Conservation (phyloP, 1,140 invertebrate species). For the Ylistrum balloti region DNA sequence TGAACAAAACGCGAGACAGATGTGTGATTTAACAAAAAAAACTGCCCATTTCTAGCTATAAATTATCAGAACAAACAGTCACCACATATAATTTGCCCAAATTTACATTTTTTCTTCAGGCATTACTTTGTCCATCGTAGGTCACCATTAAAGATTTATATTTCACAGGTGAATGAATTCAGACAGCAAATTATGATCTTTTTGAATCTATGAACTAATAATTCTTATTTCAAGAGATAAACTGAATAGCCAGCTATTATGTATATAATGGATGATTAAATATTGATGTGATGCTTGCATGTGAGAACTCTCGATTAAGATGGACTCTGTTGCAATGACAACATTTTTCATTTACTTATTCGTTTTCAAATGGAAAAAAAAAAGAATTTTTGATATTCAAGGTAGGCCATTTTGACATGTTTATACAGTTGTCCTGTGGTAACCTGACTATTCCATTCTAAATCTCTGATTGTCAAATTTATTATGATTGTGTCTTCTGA, state of each 20-base stretch:
- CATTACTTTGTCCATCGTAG: background rate
- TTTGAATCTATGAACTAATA: background rate
- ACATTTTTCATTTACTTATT: background rate
- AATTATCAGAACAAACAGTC: conserved; percentile 25
- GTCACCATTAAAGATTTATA: conserved; percentile 3
- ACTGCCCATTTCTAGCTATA: background rate
- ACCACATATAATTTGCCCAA: background rate
- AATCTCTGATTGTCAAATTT: background rate
- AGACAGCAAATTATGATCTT: background rate
- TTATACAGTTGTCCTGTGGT: too few species aligned
- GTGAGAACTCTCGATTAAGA: background rate
- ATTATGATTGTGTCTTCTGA: background rate
- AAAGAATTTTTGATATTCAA: background rate
- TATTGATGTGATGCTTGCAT: background rate
- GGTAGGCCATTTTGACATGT: too few species aligned
- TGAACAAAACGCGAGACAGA: background rate
- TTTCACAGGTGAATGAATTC: background rate
- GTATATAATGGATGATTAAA: background rate
- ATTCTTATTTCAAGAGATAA: background rate
- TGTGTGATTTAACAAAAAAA: conserved; percentile 25
- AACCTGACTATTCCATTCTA: background rate
- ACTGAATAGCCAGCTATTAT: background rate
- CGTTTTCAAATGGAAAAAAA: background rate
- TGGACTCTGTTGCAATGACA: background rate
- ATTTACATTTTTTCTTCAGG: conserved; percentile 6